phyloP scores from a whole-genome alignment of 2,888 invertebrate species.

The Brenthis daphne region DNA sequence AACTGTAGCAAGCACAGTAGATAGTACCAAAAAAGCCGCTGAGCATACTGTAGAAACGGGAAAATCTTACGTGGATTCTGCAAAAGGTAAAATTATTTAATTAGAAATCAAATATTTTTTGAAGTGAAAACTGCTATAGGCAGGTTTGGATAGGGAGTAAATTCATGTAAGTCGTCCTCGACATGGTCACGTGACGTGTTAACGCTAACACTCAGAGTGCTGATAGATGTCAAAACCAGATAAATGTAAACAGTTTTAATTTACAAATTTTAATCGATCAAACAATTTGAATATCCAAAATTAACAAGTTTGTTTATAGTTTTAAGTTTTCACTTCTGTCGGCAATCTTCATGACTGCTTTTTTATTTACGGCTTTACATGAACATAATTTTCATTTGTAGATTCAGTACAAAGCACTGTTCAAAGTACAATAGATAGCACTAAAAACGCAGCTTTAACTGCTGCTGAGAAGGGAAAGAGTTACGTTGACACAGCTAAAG shows the following conservation, averaged over 20 bases:
- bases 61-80: constrained; percentile 50
- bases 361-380: neutral
- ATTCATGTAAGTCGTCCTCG: no score
- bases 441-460: constrained; percentile 47
- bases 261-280: no score
- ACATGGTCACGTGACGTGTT: no score
- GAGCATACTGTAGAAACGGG: constrained; percentile 58
- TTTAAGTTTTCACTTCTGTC: no score
- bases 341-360: no score
- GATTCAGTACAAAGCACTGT: constrained; percentile 45
- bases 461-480: constrained; percentile 47
- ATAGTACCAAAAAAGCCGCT: constrained; percentile 71
- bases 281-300: no score
- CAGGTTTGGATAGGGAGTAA: no score
- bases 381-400: constrained; percentile 26
- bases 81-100: constrained; percentile 42
- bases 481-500: constrained; percentile 44
- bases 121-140: no score
- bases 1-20: constrained; percentile 63
- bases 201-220: no score
- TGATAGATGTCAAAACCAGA: no score
- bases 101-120: neutral
- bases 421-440: constrained; percentile 47
- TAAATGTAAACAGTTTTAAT: no score
- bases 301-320: no score